These are phyloP conservation scores for Drosophila ezoana DNA, from an alignment of 2,888 invertebrate genomes.

Conservation along the genomic window DNA sequence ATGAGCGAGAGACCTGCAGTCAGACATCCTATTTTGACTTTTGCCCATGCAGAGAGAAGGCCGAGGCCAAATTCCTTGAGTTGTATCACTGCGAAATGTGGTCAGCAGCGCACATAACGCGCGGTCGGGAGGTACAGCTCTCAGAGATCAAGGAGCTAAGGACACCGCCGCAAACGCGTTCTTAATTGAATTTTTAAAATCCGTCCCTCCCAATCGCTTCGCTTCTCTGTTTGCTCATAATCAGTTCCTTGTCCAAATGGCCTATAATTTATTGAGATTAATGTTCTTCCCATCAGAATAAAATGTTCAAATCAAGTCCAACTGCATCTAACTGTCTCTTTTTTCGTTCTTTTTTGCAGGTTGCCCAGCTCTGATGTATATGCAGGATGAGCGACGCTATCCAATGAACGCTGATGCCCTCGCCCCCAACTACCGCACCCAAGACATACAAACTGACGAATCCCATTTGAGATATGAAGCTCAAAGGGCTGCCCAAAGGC, in stretches of 20 bases:
- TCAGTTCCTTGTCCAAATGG: constrained; percentile 34
- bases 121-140: constrained; percentile 59
- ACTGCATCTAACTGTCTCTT: constrained; percentile 39
- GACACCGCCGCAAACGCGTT: constrained; percentile 2
- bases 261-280: neutral
- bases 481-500: constrained; percentile 15
- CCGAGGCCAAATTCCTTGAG: constrained; percentile 79
- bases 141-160: constrained; percentile 66
- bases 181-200: neutral
- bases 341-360: constrained; percentile 42
- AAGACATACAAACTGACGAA: constrained; percentile 48
- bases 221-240: neutral
- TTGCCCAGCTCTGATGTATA: constrained; percentile 68
- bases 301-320: constrained; percentile 10
- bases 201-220: neutral
- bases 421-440: constrained; percentile 12
- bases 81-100: constrained; percentile 75
- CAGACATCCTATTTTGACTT: constrained; percentile 74
- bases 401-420: neutral
- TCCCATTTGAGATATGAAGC: constrained; percentile 49
- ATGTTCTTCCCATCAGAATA: constrained; percentile 23
- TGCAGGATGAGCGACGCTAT: constrained; percentile 56
- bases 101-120: constrained; percentile 33
- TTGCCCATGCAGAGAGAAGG: constrained; percentile 82
- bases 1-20: constrained; percentile 52